Percentiles rank a stretch among this genome's conserved stretches.
Conservation (phyloP, 2,888 invertebrate species). For the Synanthedon formicaeformis region DNA sequence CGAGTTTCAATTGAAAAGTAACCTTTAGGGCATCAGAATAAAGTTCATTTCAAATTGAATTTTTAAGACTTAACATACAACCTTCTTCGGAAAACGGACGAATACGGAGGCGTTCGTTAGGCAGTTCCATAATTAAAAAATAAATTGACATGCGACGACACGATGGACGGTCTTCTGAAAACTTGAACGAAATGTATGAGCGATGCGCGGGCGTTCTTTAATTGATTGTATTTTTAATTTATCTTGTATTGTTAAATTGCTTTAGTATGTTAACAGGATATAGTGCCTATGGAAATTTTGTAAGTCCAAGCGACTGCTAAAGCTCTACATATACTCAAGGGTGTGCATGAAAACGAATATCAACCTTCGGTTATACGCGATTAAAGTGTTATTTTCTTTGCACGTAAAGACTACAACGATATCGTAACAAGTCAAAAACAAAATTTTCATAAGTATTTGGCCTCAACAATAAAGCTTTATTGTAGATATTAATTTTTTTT, state of each 20-base stretch:
- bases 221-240: constrained; percentile 7
- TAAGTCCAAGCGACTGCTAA: no score
- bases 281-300: no score
- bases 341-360: no score
- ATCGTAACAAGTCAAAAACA: no score
- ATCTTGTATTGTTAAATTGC: neutral
- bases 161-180: constrained; percentile 34
- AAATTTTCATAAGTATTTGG: no score
- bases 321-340: no score
- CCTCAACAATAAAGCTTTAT: no score
- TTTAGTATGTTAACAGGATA: neutral
- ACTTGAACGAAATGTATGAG: constrained; percentile 28
- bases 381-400: no score
- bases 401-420: no score
- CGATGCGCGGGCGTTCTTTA: constrained; percentile 23
- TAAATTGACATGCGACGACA: constrained; percentile 34
- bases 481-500: no score
- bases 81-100: constrained; percentile 9
- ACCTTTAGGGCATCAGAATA: constrained; percentile 9
- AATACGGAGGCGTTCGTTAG: constrained; percentile 49
- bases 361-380: no score
- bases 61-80: constrained; percentile 1
- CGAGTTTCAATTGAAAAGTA: constrained; percentile 5
- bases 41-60: constrained; percentile 13
- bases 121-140: constrained; percentile 56